Evolutionary conservation across 2,113 vertebrate genomes (phyloP).

Genomic region (Phylloscopus trochilus): DNA sequence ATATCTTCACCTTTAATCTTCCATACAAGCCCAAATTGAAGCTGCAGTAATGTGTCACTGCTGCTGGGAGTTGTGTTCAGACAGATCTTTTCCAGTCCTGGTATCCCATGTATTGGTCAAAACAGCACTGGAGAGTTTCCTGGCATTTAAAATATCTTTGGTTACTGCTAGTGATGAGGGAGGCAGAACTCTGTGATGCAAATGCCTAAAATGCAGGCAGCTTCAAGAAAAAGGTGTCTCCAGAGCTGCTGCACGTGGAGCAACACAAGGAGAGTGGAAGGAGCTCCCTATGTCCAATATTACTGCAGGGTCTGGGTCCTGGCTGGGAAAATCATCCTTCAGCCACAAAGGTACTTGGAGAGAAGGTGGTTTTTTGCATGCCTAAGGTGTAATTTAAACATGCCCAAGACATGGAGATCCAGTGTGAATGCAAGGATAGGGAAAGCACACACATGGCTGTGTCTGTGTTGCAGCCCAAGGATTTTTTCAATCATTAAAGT

Average conservation of each 20-base stretch:
- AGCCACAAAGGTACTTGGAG: not conserved
- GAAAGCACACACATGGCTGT: not conserved
- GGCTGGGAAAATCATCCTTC: not conserved
- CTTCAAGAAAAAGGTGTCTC: not conserved
- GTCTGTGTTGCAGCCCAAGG: not conserved
- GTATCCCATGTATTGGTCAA: not conserved
- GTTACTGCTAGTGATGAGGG: not conserved
- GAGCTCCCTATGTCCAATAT: not conserved
- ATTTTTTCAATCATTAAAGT: not conserved
- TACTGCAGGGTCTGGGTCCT: not conserved
- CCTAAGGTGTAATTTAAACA: not conserved
- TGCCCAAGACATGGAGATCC: not conserved
- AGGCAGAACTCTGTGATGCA: not conserved
- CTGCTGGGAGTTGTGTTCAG: not conserved
- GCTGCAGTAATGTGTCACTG: not conserved
- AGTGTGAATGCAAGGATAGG: not conserved
- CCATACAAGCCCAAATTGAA: not conserved
- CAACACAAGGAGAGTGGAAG: not conserved
- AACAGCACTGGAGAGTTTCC: not conserved
- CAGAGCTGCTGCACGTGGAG: fast-evolving
- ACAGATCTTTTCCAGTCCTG: not conserved
- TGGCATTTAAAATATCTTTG: not conserved
- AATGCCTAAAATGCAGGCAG: not conserved
- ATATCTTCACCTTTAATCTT: not conserved
- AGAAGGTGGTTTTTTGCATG: not conserved